phyloP scores from a whole-genome alignment of 2,888 invertebrate genomes.

The Leucophenga montana region DNA sequence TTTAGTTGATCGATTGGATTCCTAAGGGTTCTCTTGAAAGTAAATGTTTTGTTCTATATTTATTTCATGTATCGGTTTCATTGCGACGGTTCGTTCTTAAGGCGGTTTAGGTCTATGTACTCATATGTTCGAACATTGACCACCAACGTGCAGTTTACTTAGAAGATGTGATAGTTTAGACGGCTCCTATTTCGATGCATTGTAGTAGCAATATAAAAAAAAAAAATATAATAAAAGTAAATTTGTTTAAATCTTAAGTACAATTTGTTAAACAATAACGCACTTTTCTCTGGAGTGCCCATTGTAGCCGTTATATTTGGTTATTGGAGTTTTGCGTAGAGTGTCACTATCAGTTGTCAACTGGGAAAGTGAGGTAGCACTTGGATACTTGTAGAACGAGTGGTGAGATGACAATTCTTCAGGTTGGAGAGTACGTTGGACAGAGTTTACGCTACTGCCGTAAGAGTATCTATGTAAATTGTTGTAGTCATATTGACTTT shows the following conservation, averaged over 20 bases:
- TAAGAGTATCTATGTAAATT: not conserved
- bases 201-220: conserved; percentile 35
- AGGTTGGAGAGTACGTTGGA: too few species aligned
- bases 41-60: conserved; percentile 13
- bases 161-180: conserved; percentile 57
- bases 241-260: conserved; percentile 41
- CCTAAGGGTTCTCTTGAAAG: conserved; percentile 9
- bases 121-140: too few species aligned
- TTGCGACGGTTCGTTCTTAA: not conserved
- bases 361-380: conserved; percentile 42
- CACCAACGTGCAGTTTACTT: conserved; percentile 32
- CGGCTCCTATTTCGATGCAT: conserved; percentile 48
- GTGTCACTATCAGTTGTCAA: conserved; percentile 60
- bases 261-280: conserved; percentile 65
- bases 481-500: conserved; percentile 16
- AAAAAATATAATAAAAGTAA: conserved; percentile 48
- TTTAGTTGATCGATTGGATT: conserved; percentile 36
- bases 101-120: not conserved
- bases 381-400: conserved; percentile 45
- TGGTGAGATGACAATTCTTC: conserved; percentile 26
- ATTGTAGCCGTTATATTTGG: conserved; percentile 50
- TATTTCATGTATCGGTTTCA: conserved; percentile 48
- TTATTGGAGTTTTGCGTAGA: conserved; percentile 44
- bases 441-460: not conserved
- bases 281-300: conserved; percentile 70